Evolutionary conservation across 2,113 vertebrate genomes (phyloP).

Genomic region (Donacobius atricapilla): DNA sequence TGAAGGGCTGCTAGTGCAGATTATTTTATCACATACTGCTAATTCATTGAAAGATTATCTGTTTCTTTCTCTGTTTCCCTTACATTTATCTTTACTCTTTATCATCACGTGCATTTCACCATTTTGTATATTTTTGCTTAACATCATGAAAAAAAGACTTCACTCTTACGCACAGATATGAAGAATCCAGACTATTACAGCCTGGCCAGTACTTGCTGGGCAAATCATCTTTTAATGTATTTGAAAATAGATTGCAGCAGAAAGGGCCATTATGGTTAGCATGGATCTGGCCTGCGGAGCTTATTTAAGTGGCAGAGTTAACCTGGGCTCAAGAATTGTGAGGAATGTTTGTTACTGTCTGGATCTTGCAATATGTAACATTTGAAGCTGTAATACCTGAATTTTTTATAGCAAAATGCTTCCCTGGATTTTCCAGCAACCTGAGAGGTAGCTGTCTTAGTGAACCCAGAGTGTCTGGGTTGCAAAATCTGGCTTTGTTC

Average conservation of each 20-base stretch:
- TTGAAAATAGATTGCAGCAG: not conserved
- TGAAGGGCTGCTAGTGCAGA: not conserved
- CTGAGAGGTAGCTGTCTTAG: not conserved
- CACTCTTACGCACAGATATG: not conserved
- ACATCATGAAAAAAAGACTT: not conserved
- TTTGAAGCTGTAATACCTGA: not conserved
- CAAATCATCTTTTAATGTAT: not conserved
- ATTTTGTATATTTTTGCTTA: not conserved
- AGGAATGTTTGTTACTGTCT: not conserved
- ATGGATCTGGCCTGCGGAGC: not conserved
- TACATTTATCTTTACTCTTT: not conserved
- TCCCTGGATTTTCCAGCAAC: not conserved
- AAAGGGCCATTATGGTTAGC: not conserved
- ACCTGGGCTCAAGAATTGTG: not conserved
- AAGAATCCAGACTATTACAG: not conserved
- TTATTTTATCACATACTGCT: not conserved
- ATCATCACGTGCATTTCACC: not conserved
- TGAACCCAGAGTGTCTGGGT: not conserved
- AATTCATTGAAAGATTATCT: not conserved
- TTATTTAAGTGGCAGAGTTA: not conserved
- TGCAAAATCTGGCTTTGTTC: not conserved
- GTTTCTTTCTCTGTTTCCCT: conserved; percentile 20
- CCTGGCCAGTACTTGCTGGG: not conserved
- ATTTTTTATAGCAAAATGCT: not conserved
- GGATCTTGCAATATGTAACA: not conserved